These are phyloP conservation scores for Operophtera brumata DNA, from an alignment of 2,888 invertebrate genomes.

Conservation along the genomic window DNA sequence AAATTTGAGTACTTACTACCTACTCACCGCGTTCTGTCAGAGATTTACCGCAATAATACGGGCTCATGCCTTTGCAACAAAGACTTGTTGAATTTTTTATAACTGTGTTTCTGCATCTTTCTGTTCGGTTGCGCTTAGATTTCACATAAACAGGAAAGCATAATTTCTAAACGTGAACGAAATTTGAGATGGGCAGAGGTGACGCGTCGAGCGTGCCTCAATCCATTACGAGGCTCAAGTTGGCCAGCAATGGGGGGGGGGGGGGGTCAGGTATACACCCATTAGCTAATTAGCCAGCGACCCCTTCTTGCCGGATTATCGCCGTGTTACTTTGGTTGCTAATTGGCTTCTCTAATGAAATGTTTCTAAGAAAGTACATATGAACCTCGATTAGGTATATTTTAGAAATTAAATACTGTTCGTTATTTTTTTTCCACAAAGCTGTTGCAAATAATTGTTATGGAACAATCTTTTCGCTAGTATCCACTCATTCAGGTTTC, in stretches of 20 bases:
- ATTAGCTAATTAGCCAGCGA: slow-evolving; percentile 75
- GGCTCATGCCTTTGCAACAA: slow-evolving; percentile 8
- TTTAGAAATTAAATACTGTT: slow-evolving; percentile 33
- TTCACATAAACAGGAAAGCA: background rate
- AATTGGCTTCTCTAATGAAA: slow-evolving; percentile 58
- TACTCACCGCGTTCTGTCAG: background rate
- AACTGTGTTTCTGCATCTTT: background rate
- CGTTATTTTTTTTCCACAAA: background rate
- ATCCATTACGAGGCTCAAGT: slow-evolving; percentile 66
- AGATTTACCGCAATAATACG: slow-evolving; percentile 11
- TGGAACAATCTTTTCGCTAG: too few species aligned
- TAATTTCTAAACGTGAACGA: slow-evolving; percentile 26
- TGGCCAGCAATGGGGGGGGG: slow-evolving; percentile 30
- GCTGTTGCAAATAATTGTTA: too few species aligned
- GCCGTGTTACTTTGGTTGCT: slow-evolving; percentile 57
- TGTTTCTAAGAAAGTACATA: slow-evolving; percentile 21
- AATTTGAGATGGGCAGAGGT: slow-evolving; percentile 62
- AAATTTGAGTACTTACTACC: slow-evolving; percentile 2
- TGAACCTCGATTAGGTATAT: background rate
- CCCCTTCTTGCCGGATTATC: slow-evolving; percentile 77
- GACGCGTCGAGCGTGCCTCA: slow-evolving; percentile 65
- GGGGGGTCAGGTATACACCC: slow-evolving; percentile 48
- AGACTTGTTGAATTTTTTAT: slow-evolving; percentile 1
- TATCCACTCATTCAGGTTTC: background rate
- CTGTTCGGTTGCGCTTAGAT: background rate